These are phyloP conservation scores for Cliona cf. orientalis DNA, from an alignment of 37 sponge, comb jelly and placozoan species.

Conservation along the genomic window DNA sequence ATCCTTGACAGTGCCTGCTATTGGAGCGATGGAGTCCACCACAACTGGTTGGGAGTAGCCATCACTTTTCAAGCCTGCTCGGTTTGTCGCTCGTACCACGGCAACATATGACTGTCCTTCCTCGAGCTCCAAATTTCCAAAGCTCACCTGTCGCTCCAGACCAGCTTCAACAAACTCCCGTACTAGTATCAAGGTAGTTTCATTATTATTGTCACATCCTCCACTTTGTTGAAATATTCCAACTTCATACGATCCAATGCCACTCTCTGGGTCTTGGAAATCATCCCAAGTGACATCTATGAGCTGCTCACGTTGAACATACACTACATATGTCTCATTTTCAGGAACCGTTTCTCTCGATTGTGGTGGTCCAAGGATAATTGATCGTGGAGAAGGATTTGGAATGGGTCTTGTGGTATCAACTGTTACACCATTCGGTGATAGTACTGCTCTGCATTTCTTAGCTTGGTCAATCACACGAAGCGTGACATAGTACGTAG, in stretches of 20 bases:
- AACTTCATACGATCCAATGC: slow-evolving; percentile 63
- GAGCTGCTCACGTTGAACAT: slow-evolving; percentile 3
- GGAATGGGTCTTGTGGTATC: slow-evolving; percentile 72
- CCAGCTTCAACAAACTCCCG: slow-evolving; percentile 8
- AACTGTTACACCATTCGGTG: slow-evolving; percentile 32
- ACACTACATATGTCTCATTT: slow-evolving; percentile 27
- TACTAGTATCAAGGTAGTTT: background rate
- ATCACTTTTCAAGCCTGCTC: slow-evolving; percentile 45
- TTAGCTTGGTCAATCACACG: slow-evolving; percentile 79
- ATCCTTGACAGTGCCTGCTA: slow-evolving; percentile 74
- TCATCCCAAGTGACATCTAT: slow-evolving; percentile 51
- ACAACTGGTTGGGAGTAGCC: slow-evolving; percentile 60
- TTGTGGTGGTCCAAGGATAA: background rate
- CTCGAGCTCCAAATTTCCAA: slow-evolving; percentile 9
- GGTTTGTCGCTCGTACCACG: slow-evolving; percentile 55
- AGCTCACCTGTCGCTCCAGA: background rate
- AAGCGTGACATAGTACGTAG: slow-evolving; percentile 73
- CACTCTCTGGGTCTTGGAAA: slow-evolving; percentile 74
- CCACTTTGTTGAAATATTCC: slow-evolving; percentile 27
- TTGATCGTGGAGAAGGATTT: background rate
- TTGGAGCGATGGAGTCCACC: slow-evolving; percentile 8
- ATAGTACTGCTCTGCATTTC: slow-evolving; percentile 53
- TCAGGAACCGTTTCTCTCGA: slow-evolving; percentile 7
- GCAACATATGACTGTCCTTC: slow-evolving; percentile 48
- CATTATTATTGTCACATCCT: slow-evolving; percentile 31